Evolutionary conservation across 2,888 invertebrate genomes (phyloP).

Genomic region (Tetramorium bicarinatum): DNA sequence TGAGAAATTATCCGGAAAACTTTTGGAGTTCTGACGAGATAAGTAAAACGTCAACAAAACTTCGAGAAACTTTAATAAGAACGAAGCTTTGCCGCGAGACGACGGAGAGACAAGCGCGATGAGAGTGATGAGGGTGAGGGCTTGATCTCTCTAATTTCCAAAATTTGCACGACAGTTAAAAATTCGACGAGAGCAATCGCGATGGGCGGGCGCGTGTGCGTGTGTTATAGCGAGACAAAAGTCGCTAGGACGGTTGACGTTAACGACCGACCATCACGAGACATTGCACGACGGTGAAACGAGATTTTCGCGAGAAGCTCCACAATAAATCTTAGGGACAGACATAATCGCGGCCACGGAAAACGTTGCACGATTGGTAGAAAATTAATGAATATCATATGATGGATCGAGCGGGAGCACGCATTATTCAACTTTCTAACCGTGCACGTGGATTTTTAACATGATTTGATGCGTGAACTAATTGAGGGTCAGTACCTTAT

Average conservation of each 20-base stretch:
- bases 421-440: slow-evolving; percentile 28
- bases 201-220: slow-evolving; percentile 13
- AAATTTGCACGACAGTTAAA: slow-evolving; percentile 69
- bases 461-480: neutral
- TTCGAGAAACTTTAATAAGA: slow-evolving; percentile 63
- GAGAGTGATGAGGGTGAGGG: too few relatives aligned
- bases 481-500: neutral
- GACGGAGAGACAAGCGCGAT: slow-evolving; percentile 13
- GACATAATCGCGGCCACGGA: slow-evolving; percentile 36
- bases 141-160: slow-evolving; percentile 66
- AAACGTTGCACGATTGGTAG: slow-evolving; percentile 40
- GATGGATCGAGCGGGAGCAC: slow-evolving; percentile 50
- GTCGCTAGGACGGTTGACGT: slow-evolving; percentile 62
- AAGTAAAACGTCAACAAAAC: slow-evolving; percentile 49
- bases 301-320: slow-evolving; percentile 69
- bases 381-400: slow-evolving; percentile 49
- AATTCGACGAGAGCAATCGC: slow-evolving; percentile 77
- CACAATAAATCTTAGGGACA: slow-evolving; percentile 41
- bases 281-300: slow-evolving; percentile 71
- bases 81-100: slow-evolving; percentile 9
- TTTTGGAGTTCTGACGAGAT: slow-evolving; percentile 58
- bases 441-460: slow-evolving; percentile 35
- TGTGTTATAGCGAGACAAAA: slow-evolving; percentile 62
- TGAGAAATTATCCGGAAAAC: slow-evolving; percentile 57
- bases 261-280: slow-evolving; percentile 82